Conservation (phyloP, 2,797 vertebrate genomes). For the Amniataba percoides region DNA sequence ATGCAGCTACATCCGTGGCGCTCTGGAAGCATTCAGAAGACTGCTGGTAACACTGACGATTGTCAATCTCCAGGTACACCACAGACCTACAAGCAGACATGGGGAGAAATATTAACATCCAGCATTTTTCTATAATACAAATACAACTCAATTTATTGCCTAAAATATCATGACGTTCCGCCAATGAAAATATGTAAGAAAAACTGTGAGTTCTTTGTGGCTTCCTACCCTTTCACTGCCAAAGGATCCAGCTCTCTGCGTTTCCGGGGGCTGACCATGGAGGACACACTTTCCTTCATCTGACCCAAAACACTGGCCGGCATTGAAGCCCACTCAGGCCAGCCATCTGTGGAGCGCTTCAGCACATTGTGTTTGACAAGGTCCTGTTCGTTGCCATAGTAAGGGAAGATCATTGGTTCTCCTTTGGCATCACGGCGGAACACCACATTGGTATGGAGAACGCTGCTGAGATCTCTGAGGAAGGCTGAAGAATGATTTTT, state of each 20-base stretch:
- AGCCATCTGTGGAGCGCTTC: slow-evolving; percentile 88
- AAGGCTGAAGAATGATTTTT: slow-evolving; percentile 93
- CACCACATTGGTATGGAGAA: slow-evolving; percentile 98
- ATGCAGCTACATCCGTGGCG: slow-evolving; percentile 94
- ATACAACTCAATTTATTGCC: background rate
- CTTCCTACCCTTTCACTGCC: slow-evolving; percentile 87
- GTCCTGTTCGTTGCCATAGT: slow-evolving; percentile 94
- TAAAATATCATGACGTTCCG: background rate
- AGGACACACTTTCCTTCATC: slow-evolving; percentile 84
- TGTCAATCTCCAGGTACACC: slow-evolving; percentile 98
- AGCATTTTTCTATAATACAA: background rate
- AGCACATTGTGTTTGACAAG: slow-evolving; percentile 92
- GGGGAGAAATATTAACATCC: background rate
- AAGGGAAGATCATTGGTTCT: slow-evolving; percentile 95
- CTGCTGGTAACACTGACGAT: slow-evolving; percentile 95
- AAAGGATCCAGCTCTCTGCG: slow-evolving; percentile 92
- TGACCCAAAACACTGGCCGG: slow-evolving; percentile 83
- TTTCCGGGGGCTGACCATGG: slow-evolving; percentile 81
- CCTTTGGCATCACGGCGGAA: slow-evolving; percentile 92
- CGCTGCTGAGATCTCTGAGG: slow-evolving; percentile 94
- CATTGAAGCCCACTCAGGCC: slow-evolving; percentile 87
- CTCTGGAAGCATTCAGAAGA: slow-evolving; percentile 97
- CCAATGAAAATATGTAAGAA: background rate
- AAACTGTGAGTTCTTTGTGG: background rate
- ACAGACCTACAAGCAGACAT: slow-evolving; percentile 83